These are phyloP conservation scores for Neoniphon sammara DNA, from an alignment of 2,797 vertebrate genomes.

Conservation along the genomic window DNA sequence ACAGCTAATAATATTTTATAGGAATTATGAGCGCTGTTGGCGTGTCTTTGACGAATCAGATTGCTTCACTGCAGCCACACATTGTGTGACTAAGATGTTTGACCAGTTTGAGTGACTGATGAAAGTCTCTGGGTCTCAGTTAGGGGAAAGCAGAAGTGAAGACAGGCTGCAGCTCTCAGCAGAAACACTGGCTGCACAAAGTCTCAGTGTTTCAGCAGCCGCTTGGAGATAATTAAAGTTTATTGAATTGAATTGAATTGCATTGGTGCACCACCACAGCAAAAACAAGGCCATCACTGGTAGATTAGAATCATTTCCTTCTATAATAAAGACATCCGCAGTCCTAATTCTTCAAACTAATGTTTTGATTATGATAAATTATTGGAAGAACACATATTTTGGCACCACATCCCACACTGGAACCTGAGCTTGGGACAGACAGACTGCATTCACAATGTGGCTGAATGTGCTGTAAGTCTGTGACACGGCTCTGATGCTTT, in stretches of 20 bases:
- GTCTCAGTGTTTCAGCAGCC: not conserved
- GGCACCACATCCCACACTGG: not conserved
- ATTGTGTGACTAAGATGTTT: constrained; percentile 22
- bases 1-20: too few relatives aligned
- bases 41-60: not conserved
- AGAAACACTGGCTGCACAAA: not conserved
- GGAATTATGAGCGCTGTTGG: not conserved
- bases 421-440: too few relatives aligned
- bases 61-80: not conserved
- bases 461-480: not conserved
- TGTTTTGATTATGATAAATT: constrained; percentile 8
- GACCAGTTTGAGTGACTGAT: constrained; percentile 28
- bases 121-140: constrained; percentile 2
- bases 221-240: too few relatives aligned
- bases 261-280: too few relatives aligned
- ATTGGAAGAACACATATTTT: not conserved
- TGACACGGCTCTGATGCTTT: too few relatives aligned
- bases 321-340: not conserved
- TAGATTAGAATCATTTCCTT: not conserved
- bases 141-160: not conserved
- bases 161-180: not conserved
- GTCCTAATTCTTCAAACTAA: not conserved
- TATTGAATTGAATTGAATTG: too few relatives aligned
- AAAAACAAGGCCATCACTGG: not conserved
- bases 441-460: not conserved